Base-by-base conservation (phyloP, 2,113 vertebrate species). In the Pica pica region DNA sequence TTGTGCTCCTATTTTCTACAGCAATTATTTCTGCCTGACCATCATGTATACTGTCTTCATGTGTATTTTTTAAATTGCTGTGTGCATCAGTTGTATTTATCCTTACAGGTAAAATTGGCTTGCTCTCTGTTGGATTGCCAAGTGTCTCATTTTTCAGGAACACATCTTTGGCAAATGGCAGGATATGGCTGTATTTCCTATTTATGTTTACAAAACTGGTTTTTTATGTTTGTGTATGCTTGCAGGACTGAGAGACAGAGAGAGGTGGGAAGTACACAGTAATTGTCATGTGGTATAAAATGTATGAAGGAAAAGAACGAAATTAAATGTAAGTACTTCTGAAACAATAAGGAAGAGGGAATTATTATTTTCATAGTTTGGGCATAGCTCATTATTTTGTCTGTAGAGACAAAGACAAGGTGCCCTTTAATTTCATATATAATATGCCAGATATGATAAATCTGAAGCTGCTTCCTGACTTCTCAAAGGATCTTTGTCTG, bases 401-500 rank as follows among this genome's bases (percentile, higher is more conserved):
- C 84, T 84, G 27, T 18, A 52, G 39, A 17, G 19, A 82, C 26
- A 90, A 79, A 81, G 69, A 37, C 68, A 92, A 81, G 23, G 33
- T 93, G n/a, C 65, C 16, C 60, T 94, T 95, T 91, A 16, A 87
- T 78, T 95, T 94, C 23, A 7, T 23, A 3, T 50, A 3, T 35
- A 55, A 63, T 11, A 13, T 63, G n/a, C 46, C 53, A 78, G 65
- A 23, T 81, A 20, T 33, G 68, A 69, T 78, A 67, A 88, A 89
- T 81, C 17, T 63, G 60, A 78, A 52, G 12, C 64, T 93, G 35
- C 39, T 82, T 84, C 16, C 59, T 84, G 83, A 14, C 18, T 94
- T 83, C 50, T 89, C 64, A 92, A 80, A 94, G 50, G 46, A n/a
- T 89, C 68, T 80, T 86, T 90, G 69, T 84, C 24, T 68, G 5